Base-by-base conservation (phyloP, 2,797 vertebrate genomes). In the Neopelma chrysocephalum region DNA sequence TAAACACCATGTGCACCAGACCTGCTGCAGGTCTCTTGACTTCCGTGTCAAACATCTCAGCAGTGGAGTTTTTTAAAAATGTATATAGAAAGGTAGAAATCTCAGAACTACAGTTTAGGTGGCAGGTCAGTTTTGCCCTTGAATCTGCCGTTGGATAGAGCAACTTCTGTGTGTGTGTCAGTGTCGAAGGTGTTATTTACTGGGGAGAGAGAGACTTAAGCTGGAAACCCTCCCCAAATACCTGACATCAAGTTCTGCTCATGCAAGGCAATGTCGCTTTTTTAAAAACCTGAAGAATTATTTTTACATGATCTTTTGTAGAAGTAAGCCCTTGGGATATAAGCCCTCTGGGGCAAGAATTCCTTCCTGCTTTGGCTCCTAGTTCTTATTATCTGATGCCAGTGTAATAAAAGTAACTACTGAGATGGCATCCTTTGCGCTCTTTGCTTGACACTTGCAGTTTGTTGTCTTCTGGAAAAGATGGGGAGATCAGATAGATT, bases 51-150 rank as follows among this genome's bases (percentile, higher is more conserved):
- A 91, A 85, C 78, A 77, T 53, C 25, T 77, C 69, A 75, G 19
- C n/a, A 51, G 15, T 22, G 9, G 5, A 10, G 5, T n/a, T 45
- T 32, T 27, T 1, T 8, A 42, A 62, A 3, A 4, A 32, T 6
- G 9, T 73, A 20, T 27, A 78, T 12, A 66, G 64, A 68, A 87
- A 72, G 10, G 5, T 29, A 73, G 45, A 90, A 82, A 86, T 88
- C 34, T 42, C 48, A 71, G 43, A 82, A 34, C 10, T 32, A 61
- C 12, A 19, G 3, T 68, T 68, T 60, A 69, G 31, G 16, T 87
- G 29, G 38, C 43, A 88, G 21, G 11, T 85, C 32, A 57, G 31
- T 43, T 73, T 16, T 5, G 61, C 20, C 7, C 31, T 70, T 84
- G 29, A 19, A 75, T 50, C 31, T 78, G 64, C 32, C 77, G 27